These are phyloP conservation scores for Olivierus martensii DNA, from an alignment of 1,140 invertebrate species.

Conservation along the genomic window DNA sequence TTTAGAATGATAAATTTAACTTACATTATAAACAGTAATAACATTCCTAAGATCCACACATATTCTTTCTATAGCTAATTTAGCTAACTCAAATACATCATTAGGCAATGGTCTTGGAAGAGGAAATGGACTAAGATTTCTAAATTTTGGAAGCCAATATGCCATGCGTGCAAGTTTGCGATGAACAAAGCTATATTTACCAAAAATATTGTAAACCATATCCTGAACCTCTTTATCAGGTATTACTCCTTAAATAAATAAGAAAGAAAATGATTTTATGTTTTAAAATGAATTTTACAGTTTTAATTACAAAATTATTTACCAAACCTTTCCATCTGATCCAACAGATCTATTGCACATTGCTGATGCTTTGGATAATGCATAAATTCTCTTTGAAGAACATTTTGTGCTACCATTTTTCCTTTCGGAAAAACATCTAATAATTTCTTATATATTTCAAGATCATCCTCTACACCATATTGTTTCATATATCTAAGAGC, in stretches of 20 bases:
- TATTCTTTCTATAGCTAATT: conserved; percentile 71
- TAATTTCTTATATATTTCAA: conserved; percentile 80
- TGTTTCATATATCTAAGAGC: conserved; percentile 77
- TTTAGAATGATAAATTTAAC: too few relatives aligned
- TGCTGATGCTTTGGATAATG: conserved; percentile 87
- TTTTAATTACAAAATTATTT: neutral
- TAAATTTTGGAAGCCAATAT: conserved; percentile 98
- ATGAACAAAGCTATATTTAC: conserved; percentile 35
- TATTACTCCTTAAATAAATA: conserved; percentile 52
- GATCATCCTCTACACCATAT: conserved; percentile 76
- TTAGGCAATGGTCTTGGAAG: conserved; percentile 56
- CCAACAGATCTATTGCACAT: conserved; percentile 68
- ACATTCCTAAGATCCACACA: conserved; percentile 64
- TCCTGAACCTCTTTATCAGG: conserved; percentile 76
- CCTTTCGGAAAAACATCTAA: conserved; percentile 87
- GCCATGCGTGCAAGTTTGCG: conserved; percentile 75
- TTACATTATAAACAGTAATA: conserved; percentile 52
- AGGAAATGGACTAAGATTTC: conserved; percentile 76
- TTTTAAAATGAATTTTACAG: too few relatives aligned
- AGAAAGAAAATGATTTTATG: too few relatives aligned
- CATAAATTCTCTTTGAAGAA: conserved; percentile 70
- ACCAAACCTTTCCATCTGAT: conserved; percentile 77
- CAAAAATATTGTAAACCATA: conserved; percentile 72
- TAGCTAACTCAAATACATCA: conserved; percentile 65
- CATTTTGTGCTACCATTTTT: conserved; percentile 63